phyloP scores from a whole-genome alignment of 2,888 invertebrate genomes.

The Aleiodes leptofemur region DNA sequence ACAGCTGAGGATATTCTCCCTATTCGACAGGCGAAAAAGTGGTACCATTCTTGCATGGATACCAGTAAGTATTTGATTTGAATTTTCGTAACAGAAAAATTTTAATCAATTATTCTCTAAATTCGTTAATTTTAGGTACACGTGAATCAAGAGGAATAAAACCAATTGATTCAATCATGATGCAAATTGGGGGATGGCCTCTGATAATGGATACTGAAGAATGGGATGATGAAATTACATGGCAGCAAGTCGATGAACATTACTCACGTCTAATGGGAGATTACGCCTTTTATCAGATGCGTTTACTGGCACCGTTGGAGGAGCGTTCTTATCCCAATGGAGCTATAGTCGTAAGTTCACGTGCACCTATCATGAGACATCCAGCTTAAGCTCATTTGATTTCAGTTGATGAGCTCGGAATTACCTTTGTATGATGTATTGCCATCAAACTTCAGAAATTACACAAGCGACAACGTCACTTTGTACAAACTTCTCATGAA shows the following conservation, averaged over 20 bases:
- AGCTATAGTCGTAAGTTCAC: too few species aligned
- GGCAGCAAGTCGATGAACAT: constrained; percentile 60
- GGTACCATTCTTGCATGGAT: constrained; percentile 59
- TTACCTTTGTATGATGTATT: constrained; percentile 40
- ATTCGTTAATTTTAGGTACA: constrained; percentile 9
- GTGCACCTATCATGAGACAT: constrained; percentile 14
- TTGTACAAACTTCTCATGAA: constrained; percentile 51
- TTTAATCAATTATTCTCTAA: too few species aligned
- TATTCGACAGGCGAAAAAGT: constrained; percentile 57
- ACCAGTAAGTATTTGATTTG: neutral
- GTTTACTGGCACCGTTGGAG: neutral
- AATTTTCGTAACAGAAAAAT: too few species aligned
- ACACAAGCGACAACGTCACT: constrained; percentile 44
- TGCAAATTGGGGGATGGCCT: constrained; percentile 62
- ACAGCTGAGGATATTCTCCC: constrained; percentile 55
- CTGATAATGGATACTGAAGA: constrained; percentile 60
- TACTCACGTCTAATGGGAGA: constrained; percentile 54
- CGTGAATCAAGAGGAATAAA: constrained; percentile 54
- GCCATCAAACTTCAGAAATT: constrained; percentile 43
- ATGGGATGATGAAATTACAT: constrained; percentile 57
- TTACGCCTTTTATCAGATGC: constrained; percentile 44
- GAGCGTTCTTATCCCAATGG: too few species aligned
- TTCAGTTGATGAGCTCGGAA: constrained; percentile 32
- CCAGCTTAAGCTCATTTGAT: too few species aligned
- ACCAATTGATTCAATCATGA: constrained; percentile 56